phyloP scores from a whole-genome alignment of 2,113 vertebrate genomes.

The Parus major region DNA sequence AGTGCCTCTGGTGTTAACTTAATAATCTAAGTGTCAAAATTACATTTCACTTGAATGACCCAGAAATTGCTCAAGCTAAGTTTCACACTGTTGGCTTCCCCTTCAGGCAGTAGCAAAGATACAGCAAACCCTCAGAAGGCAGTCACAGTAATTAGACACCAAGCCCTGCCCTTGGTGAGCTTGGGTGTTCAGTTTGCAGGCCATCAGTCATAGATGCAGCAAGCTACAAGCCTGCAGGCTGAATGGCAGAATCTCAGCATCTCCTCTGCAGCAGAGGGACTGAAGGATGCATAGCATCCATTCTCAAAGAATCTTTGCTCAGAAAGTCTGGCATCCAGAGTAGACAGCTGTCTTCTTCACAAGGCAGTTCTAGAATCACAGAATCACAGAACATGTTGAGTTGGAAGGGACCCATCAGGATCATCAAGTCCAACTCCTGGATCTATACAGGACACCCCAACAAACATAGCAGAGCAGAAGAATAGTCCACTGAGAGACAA shows the following conservation, averaged over 20 bases:
- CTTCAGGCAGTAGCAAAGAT: background rate
- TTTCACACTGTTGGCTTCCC: conserved; percentile 1
- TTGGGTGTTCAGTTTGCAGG: background rate
- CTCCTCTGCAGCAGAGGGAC: background rate
- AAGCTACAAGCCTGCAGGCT: background rate
- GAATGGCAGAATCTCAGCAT: background rate
- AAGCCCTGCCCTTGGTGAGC: background rate
- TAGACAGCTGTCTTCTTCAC: background rate
- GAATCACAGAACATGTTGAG: background rate
- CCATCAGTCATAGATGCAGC: background rate
- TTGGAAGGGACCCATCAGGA: background rate
- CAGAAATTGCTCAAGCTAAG: conserved; percentile 19
- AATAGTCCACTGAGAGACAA: background rate
- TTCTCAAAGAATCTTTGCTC: background rate
- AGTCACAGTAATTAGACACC: background rate
- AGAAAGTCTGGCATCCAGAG: background rate
- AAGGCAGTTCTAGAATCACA: background rate
- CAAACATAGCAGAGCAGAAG: background rate
- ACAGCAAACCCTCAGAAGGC: background rate
- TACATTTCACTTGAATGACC: background rate
- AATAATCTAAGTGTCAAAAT: conserved; percentile 13
- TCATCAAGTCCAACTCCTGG: background rate
- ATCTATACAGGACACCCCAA: background rate
- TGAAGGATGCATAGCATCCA: background rate
- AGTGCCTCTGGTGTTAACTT: conserved; percentile 4